Evolutionary conservation across 2,113 vertebrate genomes (phyloP), one percentile per base, ranked within the genome.

Genomic region (Calidris pugnax): DNA sequence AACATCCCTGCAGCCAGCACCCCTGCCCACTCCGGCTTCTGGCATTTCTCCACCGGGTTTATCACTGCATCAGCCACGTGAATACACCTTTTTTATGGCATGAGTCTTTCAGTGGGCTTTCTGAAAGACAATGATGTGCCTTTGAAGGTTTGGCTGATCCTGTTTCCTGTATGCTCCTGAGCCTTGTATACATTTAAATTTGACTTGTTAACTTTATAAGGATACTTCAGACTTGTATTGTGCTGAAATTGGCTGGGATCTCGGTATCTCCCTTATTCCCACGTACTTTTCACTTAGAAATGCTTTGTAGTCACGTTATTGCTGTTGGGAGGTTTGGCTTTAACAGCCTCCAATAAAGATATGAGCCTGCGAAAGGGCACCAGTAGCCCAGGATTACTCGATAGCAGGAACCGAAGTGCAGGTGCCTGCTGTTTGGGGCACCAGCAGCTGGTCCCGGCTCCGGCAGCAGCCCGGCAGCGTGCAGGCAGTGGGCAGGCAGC

Each of bases 261-360:
- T 74, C 97, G 72, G 93, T 98, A 98, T 98, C 98, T 98, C 95
- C 35, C 97, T 97, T 97, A 98, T 99, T 99, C 99, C 98, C 99
- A 99, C 98, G 98, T 98, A 99, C 98, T 98, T 99, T 98, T 90
- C 98, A 97, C 98, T 98, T 95, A 96, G 96, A 98, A 98, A 98
- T 97, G 97, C 98, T 98, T 98, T 98, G 97, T 99, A 98, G 98
- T 98, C 98, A 87, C 92, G 87, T 98, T 98, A 98, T 98, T 98
- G 98, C 98, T 98, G 97, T 98, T 98, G 94, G 96, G 97, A 98
- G 97, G 98, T 98, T 98, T 97, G 97, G 97, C 98, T 98, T 98
- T 98, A 97, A 99, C 98, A 98, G 96, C 98, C 98, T 96, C 97
- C 98, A 98, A 99, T 99, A 99, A 99, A 99, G 99, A 99, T 99